Evolutionary conservation across 2,888 invertebrate species (phyloP).

Genomic region (Escarpia spicata): DNA sequence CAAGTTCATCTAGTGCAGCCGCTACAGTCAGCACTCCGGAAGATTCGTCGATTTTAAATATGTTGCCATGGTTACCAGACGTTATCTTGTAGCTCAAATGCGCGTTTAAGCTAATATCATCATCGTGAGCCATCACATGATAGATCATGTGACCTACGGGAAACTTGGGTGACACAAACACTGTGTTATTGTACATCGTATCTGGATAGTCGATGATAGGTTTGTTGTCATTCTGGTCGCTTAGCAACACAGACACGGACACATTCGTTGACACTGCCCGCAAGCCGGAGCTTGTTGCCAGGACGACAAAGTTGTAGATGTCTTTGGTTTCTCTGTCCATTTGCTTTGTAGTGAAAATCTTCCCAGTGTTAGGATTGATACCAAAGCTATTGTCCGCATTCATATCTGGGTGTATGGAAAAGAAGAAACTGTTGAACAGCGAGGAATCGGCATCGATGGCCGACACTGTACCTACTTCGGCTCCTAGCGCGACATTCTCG

Average conservation of each 20-base stretch:
- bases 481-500: not conserved
- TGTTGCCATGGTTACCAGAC: not conserved
- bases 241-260: slow-evolving; percentile 4
- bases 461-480: not conserved
- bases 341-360: not conserved
- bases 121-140: slow-evolving; percentile 10
- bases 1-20: not conserved
- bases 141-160: not conserved
- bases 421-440: slow-evolving; percentile 6
- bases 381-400: not conserved
- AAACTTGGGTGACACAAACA: not conserved
- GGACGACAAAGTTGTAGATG: not conserved
- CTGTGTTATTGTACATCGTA: not conserved
- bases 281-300: not conserved
- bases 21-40: not conserved
- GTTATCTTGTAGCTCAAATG: not conserved
- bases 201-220: not conserved
- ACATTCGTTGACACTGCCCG: not conserved
- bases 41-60: not conserved
- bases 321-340: not conserved
- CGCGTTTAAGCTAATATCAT: not conserved
- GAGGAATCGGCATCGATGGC: not conserved
- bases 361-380: not conserved
- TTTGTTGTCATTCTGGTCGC: not conserved
- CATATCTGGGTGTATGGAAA: not conserved